Percentiles rank a stretch among this genome's conserved stretches.
Evolutionary conservation across 1,140 invertebrate genomes (phyloP).

Genomic region (Drosophila elegans): DNA sequence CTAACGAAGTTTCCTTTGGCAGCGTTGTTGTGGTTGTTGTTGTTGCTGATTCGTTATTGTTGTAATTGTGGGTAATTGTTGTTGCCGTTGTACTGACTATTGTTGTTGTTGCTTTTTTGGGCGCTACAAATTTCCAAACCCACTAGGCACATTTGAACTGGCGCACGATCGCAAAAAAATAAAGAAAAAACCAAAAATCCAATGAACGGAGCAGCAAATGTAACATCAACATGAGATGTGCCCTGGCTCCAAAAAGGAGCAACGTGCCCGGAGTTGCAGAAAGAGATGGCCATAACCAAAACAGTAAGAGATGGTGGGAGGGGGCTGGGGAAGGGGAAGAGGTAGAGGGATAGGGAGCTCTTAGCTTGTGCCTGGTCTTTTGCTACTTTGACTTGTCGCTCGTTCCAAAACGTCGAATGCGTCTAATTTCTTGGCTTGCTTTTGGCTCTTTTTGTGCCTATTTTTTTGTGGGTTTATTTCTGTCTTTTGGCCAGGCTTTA

Average conservation of each 20-base stretch:
- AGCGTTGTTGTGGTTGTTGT: constrained; percentile 53
- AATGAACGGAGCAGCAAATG: constrained; percentile 67
- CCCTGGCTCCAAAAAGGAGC: constrained; percentile 56
- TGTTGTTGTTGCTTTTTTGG: constrained; percentile 25
- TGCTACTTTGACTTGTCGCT: constrained; percentile 79
- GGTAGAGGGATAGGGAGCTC: constrained; percentile 2
- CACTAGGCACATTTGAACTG: constrained; percentile 76
- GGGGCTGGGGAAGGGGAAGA: neutral
- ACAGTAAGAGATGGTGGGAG: constrained; percentile 3
- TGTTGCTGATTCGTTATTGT: constrained; percentile 63
- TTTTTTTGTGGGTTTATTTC: constrained; percentile 15
- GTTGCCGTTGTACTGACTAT: constrained; percentile 52
- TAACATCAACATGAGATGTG: constrained; percentile 83
- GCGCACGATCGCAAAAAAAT: constrained; percentile 66
- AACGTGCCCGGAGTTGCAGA: constrained; percentile 42
- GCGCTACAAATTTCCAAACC: constrained; percentile 80
- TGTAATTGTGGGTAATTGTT: constrained; percentile 82
- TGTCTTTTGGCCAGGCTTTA: neutral
- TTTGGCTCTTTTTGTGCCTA: constrained; percentile 47
- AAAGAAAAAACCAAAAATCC: constrained; percentile 37
- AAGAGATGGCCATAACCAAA: constrained; percentile 10
- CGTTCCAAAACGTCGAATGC: constrained; percentile 79
- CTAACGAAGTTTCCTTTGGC: constrained; percentile 66
- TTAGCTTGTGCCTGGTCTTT: constrained; percentile 47
- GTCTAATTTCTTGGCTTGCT: constrained; percentile 76